Evolutionary conservation across 2,888 invertebrate species (phyloP), one percentile per base, ranked within the genome.

Genomic region (Morpho helenor): DNA sequence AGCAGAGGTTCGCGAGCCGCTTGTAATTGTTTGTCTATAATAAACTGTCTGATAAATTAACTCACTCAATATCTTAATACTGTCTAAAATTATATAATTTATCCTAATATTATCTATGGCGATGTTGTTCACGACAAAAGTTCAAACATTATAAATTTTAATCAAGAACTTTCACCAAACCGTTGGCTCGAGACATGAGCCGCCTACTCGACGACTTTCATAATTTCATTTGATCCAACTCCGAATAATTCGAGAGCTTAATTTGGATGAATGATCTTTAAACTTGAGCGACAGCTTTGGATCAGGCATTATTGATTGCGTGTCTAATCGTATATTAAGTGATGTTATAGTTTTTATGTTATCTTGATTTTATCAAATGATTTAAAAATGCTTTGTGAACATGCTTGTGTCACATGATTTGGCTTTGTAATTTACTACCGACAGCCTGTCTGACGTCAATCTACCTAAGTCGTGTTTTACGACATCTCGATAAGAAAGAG

Each of bases 91-190:
- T 31, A 5, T 31, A 31, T 31, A 31, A 31, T 31, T 31, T 31
- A 31, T 31, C 31, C 31, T 31, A 31, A 31, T 31, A 31, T 31
- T 45, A 50, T 49, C 50, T 45, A 45, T n/a, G 50, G 41, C 45
- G 41, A 42, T 50, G 23, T 45, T 56, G 40, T 50, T 51, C 49
- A 3, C 31, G 31, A 49, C 42, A 55, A 64, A 10, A 52, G 23
- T 44, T 45, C 22, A 22, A 53, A 47, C 63, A 70, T 72, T 75
- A 77, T 79, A 77, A 79, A 79, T 80, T 78, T 77, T 75, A 76
- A 78, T 79, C 76, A 77, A 67, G 65, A 71, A 70, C 66, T 69
- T 64, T 61, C 57, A 63, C 66, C 64, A 63, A 68, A 67, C 70
- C 71, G 62, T 67, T 68, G 66, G 66, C 69, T 71, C 67, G 70